Evolutionary conservation across 35 echinoderm and acorn worm species (phyloP), one percentile per base, ranked within the genome.

Genomic region (Apostichopus californicus): DNA sequence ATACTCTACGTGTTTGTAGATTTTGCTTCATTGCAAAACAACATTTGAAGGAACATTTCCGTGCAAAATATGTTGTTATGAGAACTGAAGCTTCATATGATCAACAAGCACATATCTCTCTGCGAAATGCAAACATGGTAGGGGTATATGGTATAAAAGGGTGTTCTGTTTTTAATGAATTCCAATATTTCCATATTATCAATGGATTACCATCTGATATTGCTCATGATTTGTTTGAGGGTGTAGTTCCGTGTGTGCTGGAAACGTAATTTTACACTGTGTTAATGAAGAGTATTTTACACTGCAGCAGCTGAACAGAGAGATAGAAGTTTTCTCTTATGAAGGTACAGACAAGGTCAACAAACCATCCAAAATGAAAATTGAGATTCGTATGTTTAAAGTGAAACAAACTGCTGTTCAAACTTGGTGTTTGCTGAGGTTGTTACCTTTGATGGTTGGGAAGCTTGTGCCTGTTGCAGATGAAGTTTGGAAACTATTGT

Each of bases 201-300:
- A 17, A 87, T 87, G 63, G 81, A 2, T 26, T 89, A 17, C 81
- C 91, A 11, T 23, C 91, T 12, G 91, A 92, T 68, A 18, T 92
- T 13, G 91, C 91, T 23, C 91, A 92, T 86, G 91, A 87, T 64
- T 75, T 92, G 15, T 72, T 92, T 88, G 80, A 87, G 71, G 91
- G 91, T 8, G 81, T 87, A 25, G n/a, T 92, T 72, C 91, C 81
- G 12, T 57, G 89, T 14, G 91, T 92, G 23, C 11, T 93, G 46
- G 71, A 90, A 90, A 93, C 78, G 86, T 90, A 6, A 90, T 93
- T 78, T 11, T 93, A 1, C 71, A 93, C 72, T 93, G 92, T 93
- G 92, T 93, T 28, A 10, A 55, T 13, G 92, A 93, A 65, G 92
- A 72, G 5, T 93, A 78, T 80, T 93, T 93, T 56, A 34, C 92